A percentile compares a stretch with the other conserved stretches of the same genome.
These are phyloP conservation scores for Propithecus deckenii DNA, from an alignment of 2,797 vertebrate genomes.

Conservation along the genomic window DNA sequence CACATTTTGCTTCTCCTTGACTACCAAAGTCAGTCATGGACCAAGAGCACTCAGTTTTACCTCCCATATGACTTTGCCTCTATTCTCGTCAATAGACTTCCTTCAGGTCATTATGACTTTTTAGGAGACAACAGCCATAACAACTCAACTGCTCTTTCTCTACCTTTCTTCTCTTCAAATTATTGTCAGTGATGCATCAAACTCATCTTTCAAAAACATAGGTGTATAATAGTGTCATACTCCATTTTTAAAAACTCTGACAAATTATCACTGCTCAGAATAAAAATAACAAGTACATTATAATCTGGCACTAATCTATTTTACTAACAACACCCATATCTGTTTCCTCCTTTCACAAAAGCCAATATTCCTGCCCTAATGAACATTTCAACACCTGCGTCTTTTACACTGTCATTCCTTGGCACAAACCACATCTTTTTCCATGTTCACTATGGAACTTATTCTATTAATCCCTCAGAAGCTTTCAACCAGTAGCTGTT, in stretches of 20 bases:
- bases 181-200: neutral
- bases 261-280: neutral
- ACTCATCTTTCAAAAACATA: neutral
- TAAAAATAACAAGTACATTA: neutral
- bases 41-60: neutral
- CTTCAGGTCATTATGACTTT: neutral
- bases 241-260: neutral
- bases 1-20: neutral
- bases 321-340: neutral
- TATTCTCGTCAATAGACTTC: neutral
- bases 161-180: neutral
- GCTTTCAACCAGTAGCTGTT: neutral
- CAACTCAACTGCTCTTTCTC: neutral
- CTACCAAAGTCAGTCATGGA: neutral
- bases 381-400: neutral
- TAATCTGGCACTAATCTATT: neutral
- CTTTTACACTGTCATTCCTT: neutral
- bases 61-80: neutral
- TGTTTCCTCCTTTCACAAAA: neutral
- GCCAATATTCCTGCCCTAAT: neutral
- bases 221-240: neutral
- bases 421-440: neutral
- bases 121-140: neutral
- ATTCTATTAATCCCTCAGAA: neutral
- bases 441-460: neutral